Evolutionary conservation across 2,888 invertebrate species (phyloP), one percentile per base, ranked within the genome.

Genomic region (Polietes domitor): DNA sequence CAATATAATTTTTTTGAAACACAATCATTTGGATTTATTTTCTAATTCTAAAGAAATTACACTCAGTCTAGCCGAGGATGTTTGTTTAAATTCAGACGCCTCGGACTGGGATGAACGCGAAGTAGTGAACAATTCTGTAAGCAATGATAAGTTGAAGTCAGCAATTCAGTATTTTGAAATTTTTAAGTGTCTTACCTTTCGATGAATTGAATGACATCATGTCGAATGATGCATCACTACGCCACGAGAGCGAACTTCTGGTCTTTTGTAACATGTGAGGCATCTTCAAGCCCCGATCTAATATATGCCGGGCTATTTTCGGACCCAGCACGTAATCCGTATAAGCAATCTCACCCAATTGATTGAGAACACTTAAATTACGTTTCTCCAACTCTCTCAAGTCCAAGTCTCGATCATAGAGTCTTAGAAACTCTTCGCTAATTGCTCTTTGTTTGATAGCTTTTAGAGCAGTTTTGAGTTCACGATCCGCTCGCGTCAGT

Each of bases 341-440:
- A 26, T 90, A 89, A 0, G 92, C 90, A 85, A 95, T 92, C 88
- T 94, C 94, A 0, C 93, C 91, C 12, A 95, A 88, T 65, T 94
- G 92, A 86, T 94, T 94, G 2, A 95, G 88, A 0, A 93, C 93
- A 65, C 92, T 91, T 24, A 92, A 92, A 88, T 95, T 95, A 17
- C 93, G 93, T 82, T 94, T 94, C 88, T 93, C 93, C n/a, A 95
- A 87, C 87, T 94, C 94, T 19, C 94, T 93, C 10, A 94, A 90
- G 70, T 93, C 92, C 28, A 95, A 92, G 84, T 95, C 95, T 87
- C 88, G 88, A 41, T 91, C 90, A 77, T 87, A 91, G 9, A 87
- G 53, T 0, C 77, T 77, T 26, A 92, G 77, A 77, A 87, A 92
- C 0, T 90, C 89, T 0, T 76, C 77, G 72, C 90, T 88, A 2